Percentiles rank a stretch among this genome's conserved stretches.
Conservation (phyloP, 2,113 vertebrate genomes). For the Arothron firmamentum region DNA sequence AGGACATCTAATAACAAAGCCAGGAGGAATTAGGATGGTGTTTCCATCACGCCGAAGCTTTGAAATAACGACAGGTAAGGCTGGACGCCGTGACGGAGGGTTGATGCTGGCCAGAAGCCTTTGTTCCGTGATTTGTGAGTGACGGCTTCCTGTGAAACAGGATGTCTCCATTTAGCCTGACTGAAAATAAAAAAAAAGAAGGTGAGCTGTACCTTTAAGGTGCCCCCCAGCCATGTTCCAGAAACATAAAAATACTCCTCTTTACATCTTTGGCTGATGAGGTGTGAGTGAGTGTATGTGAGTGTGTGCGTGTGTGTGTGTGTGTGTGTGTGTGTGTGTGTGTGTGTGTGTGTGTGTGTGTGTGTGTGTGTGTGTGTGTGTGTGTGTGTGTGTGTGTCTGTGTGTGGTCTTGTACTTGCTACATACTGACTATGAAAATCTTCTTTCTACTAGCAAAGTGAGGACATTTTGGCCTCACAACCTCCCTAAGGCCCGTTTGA, state of each 20-base stretch:
- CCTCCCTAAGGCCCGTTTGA: too few relatives aligned
- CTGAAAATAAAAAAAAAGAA: slow-evolving; percentile 5
- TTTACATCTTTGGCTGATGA: neutral
- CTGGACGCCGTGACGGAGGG: slow-evolving; percentile 1
- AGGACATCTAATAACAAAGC: neutral
- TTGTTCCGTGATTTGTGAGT: slow-evolving; percentile 39
- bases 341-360: too few relatives aligned
- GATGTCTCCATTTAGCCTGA: slow-evolving; percentile 50
- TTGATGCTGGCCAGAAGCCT: slow-evolving; percentile 30
- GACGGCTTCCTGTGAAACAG: slow-evolving; percentile 43
- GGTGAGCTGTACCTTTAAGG: slow-evolving; percentile 25
- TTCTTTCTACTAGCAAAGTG: too few relatives aligned
- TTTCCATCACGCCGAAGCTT: neutral
- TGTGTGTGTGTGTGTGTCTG: too few relatives aligned
- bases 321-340: too few relatives aligned
- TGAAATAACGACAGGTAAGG: neutral
- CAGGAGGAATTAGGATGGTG: slow-evolving; percentile 9
- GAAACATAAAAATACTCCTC: slow-evolving; percentile 33
- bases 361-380: too few relatives aligned
- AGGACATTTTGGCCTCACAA: too few relatives aligned
- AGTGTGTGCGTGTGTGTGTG: too few relatives aligned
- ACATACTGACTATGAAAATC: too few relatives aligned
- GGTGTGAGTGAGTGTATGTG: too few relatives aligned
- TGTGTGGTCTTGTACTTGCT: too few relatives aligned
- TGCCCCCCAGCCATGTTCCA: slow-evolving; percentile 29